These are phyloP conservation scores for Dipodomys merriami DNA, from an alignment of 2,113 vertebrate genomes.

Conservation along the genomic window DNA sequence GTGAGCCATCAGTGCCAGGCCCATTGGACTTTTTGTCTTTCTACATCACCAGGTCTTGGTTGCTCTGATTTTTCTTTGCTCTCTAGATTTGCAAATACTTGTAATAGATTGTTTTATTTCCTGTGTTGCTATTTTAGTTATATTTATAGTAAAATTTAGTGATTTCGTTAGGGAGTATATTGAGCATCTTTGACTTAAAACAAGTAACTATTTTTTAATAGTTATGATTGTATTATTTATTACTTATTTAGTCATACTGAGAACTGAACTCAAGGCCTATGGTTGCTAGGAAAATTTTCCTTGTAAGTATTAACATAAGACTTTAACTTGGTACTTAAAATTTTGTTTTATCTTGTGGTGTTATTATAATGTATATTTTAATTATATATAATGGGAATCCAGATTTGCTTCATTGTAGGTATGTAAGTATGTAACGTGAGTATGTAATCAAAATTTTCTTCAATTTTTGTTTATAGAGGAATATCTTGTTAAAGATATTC, in stretches of 20 bases:
- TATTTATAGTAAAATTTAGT: not conserved
- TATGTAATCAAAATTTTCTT: not conserved
- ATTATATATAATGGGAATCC: not conserved
- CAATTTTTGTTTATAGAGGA: not conserved
- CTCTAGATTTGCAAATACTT: not conserved
- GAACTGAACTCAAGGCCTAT: no score
- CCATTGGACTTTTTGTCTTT: not conserved
- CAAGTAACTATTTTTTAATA: no score
- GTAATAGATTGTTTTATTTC: not conserved
- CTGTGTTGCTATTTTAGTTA: not conserved
- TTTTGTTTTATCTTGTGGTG: not conserved
- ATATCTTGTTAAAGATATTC: not conserved
- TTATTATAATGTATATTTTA: not conserved
- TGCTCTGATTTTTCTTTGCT: not conserved
- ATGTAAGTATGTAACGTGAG: no score
- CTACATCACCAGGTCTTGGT: not conserved
- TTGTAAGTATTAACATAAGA: no score
- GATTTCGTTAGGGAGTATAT: not conserved
- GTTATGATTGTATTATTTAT: no score
- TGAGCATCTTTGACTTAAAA: not conserved
- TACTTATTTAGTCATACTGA: not conserved
- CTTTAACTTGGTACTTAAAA: not conserved
- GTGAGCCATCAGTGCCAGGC: no score
- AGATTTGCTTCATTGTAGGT: not conserved
- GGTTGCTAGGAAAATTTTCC: no score